Percentiles rank a stretch among this genome's conserved stretches.
Evolutionary conservation across 2,113 vertebrate species (phyloP).

Genomic region (Haemorhous mexicanus): DNA sequence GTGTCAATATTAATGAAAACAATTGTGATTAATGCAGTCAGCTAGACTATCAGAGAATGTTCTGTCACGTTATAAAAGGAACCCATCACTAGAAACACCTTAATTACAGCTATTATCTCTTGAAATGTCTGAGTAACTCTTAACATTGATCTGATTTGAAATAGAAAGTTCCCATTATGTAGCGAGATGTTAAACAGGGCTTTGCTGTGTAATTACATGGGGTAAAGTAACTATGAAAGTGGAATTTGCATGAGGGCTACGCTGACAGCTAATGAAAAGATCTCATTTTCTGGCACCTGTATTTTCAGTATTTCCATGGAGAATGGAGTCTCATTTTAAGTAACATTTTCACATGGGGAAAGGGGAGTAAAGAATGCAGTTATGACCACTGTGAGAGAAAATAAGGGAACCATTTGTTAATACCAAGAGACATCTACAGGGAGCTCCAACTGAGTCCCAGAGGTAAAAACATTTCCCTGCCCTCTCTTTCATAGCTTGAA

Average conservation of each 20-base stretch:
- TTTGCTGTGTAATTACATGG: constrained; percentile 21
- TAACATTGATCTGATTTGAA: constrained; percentile 38
- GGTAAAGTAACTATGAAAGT: not conserved
- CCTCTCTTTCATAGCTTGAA: not conserved
- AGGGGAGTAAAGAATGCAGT: not conserved
- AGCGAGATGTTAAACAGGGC: constrained; percentile 11
- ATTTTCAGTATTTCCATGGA: constrained; percentile 17
- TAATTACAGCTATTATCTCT: constrained; percentile 59
- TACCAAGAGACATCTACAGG: not conserved
- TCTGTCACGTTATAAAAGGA: constrained; percentile 1
- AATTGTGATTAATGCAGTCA: constrained; percentile 34
- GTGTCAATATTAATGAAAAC: constrained; percentile 47
- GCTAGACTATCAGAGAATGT: constrained; percentile 5
- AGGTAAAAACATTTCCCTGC: not conserved
- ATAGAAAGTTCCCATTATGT: constrained; percentile 27
- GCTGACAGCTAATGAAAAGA: constrained; percentile 22
- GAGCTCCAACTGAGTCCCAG: not conserved
- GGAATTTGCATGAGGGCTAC: not conserved
- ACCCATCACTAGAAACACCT: not conserved
- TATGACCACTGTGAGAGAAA: not conserved
- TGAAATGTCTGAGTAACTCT: constrained; percentile 50
- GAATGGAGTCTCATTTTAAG: not conserved
- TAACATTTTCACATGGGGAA: not conserved
- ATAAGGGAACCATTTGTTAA: not conserved
- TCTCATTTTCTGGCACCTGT: constrained; percentile 44